phyloP scores from a whole-genome alignment of 2,888 invertebrate species.

The Parnassius mnemosyne region DNA sequence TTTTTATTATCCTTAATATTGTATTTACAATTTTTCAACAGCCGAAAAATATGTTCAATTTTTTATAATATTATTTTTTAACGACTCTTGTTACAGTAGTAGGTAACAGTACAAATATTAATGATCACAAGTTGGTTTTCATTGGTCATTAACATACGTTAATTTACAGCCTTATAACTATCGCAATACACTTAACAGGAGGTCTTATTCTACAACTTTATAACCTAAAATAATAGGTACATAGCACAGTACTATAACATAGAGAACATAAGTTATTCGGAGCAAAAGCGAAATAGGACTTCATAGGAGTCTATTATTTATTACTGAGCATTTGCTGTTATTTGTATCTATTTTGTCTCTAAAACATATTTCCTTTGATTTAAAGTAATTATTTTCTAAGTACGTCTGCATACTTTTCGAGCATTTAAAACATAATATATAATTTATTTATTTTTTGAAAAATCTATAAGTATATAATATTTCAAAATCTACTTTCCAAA shows the following conservation, averaged over 20 bases:
- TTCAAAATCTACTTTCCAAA: slow-evolving; percentile 80
- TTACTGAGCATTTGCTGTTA: too few relatives aligned
- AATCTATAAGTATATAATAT: slow-evolving; percentile 67
- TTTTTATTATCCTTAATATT: slow-evolving; percentile 79
- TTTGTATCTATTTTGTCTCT: too few relatives aligned
- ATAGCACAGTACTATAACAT: slow-evolving; percentile 1
- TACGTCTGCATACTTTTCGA: slow-evolving; percentile 57
- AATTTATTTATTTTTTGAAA: slow-evolving; percentile 72
- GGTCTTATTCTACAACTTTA: slow-evolving; percentile 63
- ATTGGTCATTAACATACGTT: slow-evolving; percentile 82
- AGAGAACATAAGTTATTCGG: not conserved
- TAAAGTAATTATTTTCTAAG: too few relatives aligned
- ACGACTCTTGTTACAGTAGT: slow-evolving; percentile 81
- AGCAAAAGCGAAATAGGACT: not conserved
- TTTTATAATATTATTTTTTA: slow-evolving; percentile 80
- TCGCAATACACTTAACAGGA: slow-evolving; percentile 74
- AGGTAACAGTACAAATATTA: slow-evolving; percentile 82
- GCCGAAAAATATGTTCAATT: slow-evolving; percentile 81
- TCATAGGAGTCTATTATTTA: too few relatives aligned
- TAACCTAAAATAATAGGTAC: slow-evolving; percentile 59
- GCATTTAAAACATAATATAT: slow-evolving; percentile 65
- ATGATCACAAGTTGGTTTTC: slow-evolving; percentile 82
- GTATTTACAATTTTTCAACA: slow-evolving; percentile 81
- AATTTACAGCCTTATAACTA: slow-evolving; percentile 75
- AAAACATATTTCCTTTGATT: too few relatives aligned